Base-by-base conservation (phyloP, 1,140 invertebrate genomes). In the Bombyx mori region DNA sequence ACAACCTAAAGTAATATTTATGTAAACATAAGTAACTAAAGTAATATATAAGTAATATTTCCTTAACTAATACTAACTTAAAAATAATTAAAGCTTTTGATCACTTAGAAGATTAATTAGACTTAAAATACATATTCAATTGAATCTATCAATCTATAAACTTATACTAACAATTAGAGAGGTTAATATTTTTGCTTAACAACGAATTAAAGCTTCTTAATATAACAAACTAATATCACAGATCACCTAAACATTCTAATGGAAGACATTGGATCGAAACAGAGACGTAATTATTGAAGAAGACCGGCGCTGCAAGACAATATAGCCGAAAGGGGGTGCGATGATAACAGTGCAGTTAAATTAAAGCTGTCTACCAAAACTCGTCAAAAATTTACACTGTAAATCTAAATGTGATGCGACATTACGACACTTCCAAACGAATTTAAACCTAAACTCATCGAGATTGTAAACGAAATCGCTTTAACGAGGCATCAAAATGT, bases 341-440 rank as follows among this genome's bases (percentile, higher is more conserved):
- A 63, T 56, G 65, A 66, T 81, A 81, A 83, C 82, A 85, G 84
- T 87, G 82, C 79, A 77, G 69, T 75, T 35, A 68, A 66, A 69
- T 83, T 87, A 87, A 87, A 87, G 84, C 84, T 87, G 80, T 84
- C 79, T 87, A 87, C 84, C 84, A 87, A 86, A 87, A 83, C 79
- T 76, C 75, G 75, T 65, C 70, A 47, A 73, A 68, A 82, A 74
- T 79, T 79, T 79, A 75, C 66, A 73, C 72, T 79, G 73, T 76
- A 73, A 69, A 57, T 73, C 70, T 72, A 71, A 71, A 65, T 51
- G 56, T 61, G 61, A 54, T 47, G 42, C 53, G 48, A 45, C 48
- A 46, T 46, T 8, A 53, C 53, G 26, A 22, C 53, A 43, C 8
- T 44, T 5, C 52, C 42, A 53, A 42, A 60, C 62, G 44, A n/a